These are phyloP conservation scores for Brevipalpus yothersi DNA, from an alignment of 1,140 invertebrate genomes.

Conservation along the genomic window DNA sequence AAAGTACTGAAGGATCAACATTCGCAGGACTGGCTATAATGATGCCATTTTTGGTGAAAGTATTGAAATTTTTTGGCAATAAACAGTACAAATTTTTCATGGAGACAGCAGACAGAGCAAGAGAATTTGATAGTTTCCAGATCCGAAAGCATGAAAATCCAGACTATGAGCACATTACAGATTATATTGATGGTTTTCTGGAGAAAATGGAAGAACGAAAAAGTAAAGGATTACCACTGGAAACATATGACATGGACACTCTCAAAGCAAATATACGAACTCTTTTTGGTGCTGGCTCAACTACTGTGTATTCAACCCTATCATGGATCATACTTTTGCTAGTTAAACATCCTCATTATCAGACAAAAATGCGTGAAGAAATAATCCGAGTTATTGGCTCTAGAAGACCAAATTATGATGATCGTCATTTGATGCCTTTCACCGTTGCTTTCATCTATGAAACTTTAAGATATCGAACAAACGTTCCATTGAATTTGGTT, in stretches of 20 bases:
- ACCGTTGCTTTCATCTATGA: conserved; percentile 15
- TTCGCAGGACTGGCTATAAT: neutral
- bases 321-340: conserved; percentile 17
- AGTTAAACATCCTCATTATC: conserved; percentile 18
- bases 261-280: conserved; percentile 10
- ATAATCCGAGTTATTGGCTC: conserved; percentile 14
- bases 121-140: conserved; percentile 20
- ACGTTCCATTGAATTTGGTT: conserved; percentile 10
- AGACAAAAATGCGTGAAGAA: conserved; percentile 16
- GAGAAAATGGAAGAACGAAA: conserved; percentile 29
- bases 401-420: conserved; percentile 9
- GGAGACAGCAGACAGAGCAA: neutral
- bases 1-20: neutral
- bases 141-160: conserved; percentile 42
- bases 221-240: neutral
- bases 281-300: conserved; percentile 17
- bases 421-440: conserved; percentile 11
- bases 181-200: conserved; percentile 64
- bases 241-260: conserved; percentile 1
- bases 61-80: neutral
- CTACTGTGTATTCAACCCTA: conserved; percentile 18
- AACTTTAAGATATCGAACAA: conserved; percentile 11
- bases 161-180: conserved; percentile 30
- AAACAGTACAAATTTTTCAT: neutral
- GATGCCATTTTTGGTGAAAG: neutral